Base-by-base conservation (phyloP, 2,113 vertebrate genomes). In the Strix uralensis region DNA sequence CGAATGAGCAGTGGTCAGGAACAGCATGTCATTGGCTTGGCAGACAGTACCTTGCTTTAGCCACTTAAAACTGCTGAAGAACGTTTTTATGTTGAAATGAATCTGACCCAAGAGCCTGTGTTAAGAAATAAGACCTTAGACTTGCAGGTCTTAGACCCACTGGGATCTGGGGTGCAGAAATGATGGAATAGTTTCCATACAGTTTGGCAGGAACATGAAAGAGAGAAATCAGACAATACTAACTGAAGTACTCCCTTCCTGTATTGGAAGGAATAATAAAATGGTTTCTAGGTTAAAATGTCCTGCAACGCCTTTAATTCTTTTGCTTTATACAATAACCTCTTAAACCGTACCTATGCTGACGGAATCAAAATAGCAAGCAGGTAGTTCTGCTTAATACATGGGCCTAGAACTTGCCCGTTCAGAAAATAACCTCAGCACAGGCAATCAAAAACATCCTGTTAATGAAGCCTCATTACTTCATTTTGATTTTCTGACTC, bases 401-500 rank as follows among this genome's bases (percentile, higher is more conserved):
- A 51, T 14, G 9, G 59, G 29, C 18, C 29, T 79, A 49, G 62
- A 88, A 72, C 32, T 52, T 51, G 8, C 29, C 32, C 58, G 21
- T 34, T 77, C 55, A 34, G 58, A 88, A 94, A 92, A 92, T 73
- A 94, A 12, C 62, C 30, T 67, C 20, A 77, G 42, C 20, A 67
- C 19, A 59, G 54, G 15, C 38, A 71, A 62, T 46, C 16, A 77
- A 51, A 88, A 69, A 0, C 29, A 61, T 42, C 6, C 26, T 34
- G 38, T 75, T 95, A 96, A 93, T 58, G 61, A 86, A 90, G 79
- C 58, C 52, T 30, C 83, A 86, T 58, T 46, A 78, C 20, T 8
- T 10, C 30, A 80, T 85, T 96, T 96, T 93, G 77, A 65, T 94
- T 96, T 95, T 95, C 67, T 19, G 21, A 73, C 46, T 91, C 30